These are phyloP conservation scores for Ciconia boyciana DNA, from an alignment of 2,113 vertebrate species.

Conservation along the genomic window DNA sequence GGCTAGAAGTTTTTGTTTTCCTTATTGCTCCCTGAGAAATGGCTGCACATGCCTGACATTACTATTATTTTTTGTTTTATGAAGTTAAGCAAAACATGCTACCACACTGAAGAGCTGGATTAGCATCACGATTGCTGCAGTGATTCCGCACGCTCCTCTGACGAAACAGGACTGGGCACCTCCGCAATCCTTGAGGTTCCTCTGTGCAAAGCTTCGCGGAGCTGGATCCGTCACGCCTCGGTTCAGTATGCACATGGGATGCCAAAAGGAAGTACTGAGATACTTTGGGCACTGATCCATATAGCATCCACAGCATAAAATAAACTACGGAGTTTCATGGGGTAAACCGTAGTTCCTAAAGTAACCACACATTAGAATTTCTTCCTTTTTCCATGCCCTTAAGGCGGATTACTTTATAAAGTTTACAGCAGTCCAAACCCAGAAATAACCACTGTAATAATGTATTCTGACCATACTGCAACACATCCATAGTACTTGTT, in stretches of 20 bases:
- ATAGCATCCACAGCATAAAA: background rate
- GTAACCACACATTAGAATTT: background rate
- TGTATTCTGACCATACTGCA: background rate
- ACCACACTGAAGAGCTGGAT: background rate
- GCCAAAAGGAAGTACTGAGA: background rate
- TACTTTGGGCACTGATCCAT: background rate
- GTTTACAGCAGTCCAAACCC: background rate
- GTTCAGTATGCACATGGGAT: background rate
- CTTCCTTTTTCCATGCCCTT: background rate
- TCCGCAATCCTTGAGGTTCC: fast-evolving
- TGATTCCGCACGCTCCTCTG: background rate
- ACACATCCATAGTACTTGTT: background rate
- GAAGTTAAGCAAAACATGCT: background rate
- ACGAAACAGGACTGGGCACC: background rate
- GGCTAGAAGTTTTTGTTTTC: background rate
- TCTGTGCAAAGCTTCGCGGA: background rate
- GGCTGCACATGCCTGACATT: background rate
- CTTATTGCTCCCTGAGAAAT: background rate
- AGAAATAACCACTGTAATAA: background rate
- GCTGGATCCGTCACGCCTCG: fast-evolving
- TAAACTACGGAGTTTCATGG: background rate
- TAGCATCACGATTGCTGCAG: fast-evolving
- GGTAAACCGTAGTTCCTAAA: background rate
- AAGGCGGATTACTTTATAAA: background rate
- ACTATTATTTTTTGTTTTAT: background rate